Conservation (phyloP, 1,140 invertebrate species). For the Eurytemora carolleeae region DNA sequence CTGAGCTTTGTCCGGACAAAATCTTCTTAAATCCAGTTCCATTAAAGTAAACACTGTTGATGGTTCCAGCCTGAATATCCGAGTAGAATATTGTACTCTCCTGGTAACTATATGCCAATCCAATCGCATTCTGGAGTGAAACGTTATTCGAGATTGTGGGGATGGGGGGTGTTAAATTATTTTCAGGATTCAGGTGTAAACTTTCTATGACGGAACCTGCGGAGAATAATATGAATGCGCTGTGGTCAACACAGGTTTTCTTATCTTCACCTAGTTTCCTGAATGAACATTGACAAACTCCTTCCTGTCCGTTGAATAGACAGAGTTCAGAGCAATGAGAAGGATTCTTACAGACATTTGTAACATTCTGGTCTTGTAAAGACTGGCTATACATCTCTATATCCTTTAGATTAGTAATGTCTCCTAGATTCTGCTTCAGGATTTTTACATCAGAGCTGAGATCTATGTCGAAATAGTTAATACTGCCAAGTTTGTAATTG, state of each 20-base stretch:
- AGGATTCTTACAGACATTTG: conserved; percentile 48
- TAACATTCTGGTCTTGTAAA: conserved; percentile 30
- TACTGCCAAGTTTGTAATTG: neutral
- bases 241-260: conserved; percentile 42
- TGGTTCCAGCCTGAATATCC: conserved; percentile 60
- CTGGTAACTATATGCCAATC: conserved; percentile 54
- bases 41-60: conserved; percentile 63
- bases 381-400: conserved; percentile 33
- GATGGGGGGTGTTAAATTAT: conserved; percentile 50
- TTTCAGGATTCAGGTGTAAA: conserved; percentile 45
- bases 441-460: neutral
- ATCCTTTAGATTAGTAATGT: neutral
- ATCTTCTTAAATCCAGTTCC: conserved; percentile 46
- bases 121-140: conserved; percentile 60
- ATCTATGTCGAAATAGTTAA: neutral
- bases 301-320: conserved; percentile 43
- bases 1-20: conserved; percentile 46
- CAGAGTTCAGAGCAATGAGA: conserved; percentile 60
- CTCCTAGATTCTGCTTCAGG: neutral
- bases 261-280: conserved; percentile 41
- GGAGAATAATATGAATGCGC: conserved; percentile 53
- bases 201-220: conserved; percentile 49
- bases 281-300: conserved; percentile 50
- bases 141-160: conserved; percentile 45
- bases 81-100: conserved; percentile 54